These are phyloP conservation scores for Novumbra hubbsi DNA, from an alignment of 2,797 vertebrate genomes.

Conservation along the genomic window DNA sequence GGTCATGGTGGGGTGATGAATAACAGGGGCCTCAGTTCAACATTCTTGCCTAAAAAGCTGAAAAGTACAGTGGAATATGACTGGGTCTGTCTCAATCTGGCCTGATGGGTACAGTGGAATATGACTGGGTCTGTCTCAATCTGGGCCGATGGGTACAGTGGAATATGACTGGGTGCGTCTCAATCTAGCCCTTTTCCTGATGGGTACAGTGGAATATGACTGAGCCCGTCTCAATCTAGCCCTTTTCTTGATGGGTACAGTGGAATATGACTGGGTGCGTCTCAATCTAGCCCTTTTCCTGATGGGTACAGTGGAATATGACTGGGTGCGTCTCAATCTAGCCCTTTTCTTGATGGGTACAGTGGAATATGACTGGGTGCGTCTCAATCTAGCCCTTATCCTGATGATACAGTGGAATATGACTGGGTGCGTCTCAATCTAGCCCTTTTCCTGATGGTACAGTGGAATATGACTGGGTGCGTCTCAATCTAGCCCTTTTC, in stretches of 20 bases:
- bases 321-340: no score
- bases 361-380: conserved; percentile 30
- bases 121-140: no score
- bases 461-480: no score
- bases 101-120: no score
- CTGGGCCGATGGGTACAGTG: conserved; percentile 26
- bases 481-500: no score
- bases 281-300: conserved; percentile 14
- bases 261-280: conserved; percentile 6
- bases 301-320: no score
- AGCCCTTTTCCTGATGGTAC: no score
- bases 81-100: background rate
- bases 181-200: conserved; percentile 8
- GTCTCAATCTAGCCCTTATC: conserved; percentile 33
- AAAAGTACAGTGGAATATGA: conserved; percentile 2
- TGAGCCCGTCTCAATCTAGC: no score
- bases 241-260: no score
- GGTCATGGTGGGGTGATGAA: background rate
- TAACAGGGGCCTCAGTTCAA: background rate
- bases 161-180: conserved; percentile 36
- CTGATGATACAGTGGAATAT: conserved; percentile 32
- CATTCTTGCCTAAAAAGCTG: no score
- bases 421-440: conserved; percentile 33
- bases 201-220: no score
- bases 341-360: conserved; percentile 37